phyloP scores from a whole-genome alignment of 1,140 invertebrate species.

The Sitodiplosis mosellana region DNA sequence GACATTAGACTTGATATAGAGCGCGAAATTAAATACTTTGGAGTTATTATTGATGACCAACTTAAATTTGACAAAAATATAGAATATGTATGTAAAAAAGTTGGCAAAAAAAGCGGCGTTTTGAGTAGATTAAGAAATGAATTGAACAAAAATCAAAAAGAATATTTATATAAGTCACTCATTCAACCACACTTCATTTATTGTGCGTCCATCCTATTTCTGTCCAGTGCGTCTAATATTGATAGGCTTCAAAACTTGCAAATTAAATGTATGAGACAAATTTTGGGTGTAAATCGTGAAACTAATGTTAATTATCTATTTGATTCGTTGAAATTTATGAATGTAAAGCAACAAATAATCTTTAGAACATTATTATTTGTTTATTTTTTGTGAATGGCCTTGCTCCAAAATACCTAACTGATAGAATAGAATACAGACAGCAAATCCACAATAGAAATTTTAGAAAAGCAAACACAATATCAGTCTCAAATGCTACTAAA shows the following conservation, averaged over 20 bases:
- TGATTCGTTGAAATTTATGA: too few relatives aligned
- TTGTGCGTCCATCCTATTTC: neutral
- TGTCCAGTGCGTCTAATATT: neutral
- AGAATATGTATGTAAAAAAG: neutral
- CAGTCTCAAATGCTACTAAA: too few relatives aligned
- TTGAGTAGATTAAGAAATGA: neutral
- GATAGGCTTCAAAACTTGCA: neutral
- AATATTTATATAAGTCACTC: neutral
- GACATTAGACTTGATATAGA: neutral
- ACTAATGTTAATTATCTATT: too few relatives aligned
- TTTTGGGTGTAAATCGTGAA: neutral
- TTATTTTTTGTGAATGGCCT: too few relatives aligned
- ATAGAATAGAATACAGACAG: too few relatives aligned
- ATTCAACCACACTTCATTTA: neutral
- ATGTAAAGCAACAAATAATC: too few relatives aligned
- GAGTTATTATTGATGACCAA: neutral
- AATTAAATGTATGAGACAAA: neutral
- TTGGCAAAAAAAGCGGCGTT: neutral
- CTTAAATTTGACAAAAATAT: neutral
- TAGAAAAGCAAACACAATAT: too few relatives aligned
- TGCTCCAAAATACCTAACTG: too few relatives aligned
- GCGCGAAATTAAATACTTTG: neutral
- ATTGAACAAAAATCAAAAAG: neutral
- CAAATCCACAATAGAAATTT: too few relatives aligned
- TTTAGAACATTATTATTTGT: too few relatives aligned